Evolutionary conservation across 2,113 vertebrate genomes (phyloP), one percentile per base, ranked within the genome.

Genomic region (Notothenia rossii): DNA sequence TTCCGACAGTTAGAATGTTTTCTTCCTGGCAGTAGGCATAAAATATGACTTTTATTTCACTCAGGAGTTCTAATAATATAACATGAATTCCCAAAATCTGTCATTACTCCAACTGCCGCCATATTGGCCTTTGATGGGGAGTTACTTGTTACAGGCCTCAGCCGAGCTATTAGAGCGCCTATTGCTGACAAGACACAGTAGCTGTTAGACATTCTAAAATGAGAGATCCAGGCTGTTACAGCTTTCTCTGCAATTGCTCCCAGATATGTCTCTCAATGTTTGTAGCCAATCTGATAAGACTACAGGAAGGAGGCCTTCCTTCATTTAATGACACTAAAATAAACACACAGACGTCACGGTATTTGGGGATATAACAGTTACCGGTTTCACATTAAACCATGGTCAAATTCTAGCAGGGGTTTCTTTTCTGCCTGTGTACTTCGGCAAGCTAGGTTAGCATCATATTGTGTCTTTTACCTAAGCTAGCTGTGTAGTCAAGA

Each of bases 221-320:
- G 46, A 75, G 48, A 46, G 67, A 33, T 46, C 18, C 10, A 18
- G 60, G 63, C 36, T 58, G 17, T 76, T 51, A 66, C 74, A 25
- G 69, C 72, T 85, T 83, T 63, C 72, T 72, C 50, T 86, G 67
- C 86, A 81, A 67, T 51, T 71, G 69, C 65, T 70, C 72, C 50
- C 63, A 40, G n/a, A n/a, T 43, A 56, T 86, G 84, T 75, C 74
- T 72, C 79, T 51, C 43, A n/a, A 14, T 71, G 33, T 82, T 77
- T 81, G 78, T 55, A 40, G 48, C 56, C 64, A 22, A 43, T 46
- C 49, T 63, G 53, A 20, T 22, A 64, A n/a, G 67, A 33, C 53
- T 61, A 49, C 61, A 63, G 51, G 50, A 22, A 18, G 70, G n/a
- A 54, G 51, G 48, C 4, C 40, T 17, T 29, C 29, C 29, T 29